Evolutionary conservation across 2,797 vertebrate genomes (phyloP), one percentile per base, ranked within the genome.

Genomic region (Anguilla megastoma): DNA sequence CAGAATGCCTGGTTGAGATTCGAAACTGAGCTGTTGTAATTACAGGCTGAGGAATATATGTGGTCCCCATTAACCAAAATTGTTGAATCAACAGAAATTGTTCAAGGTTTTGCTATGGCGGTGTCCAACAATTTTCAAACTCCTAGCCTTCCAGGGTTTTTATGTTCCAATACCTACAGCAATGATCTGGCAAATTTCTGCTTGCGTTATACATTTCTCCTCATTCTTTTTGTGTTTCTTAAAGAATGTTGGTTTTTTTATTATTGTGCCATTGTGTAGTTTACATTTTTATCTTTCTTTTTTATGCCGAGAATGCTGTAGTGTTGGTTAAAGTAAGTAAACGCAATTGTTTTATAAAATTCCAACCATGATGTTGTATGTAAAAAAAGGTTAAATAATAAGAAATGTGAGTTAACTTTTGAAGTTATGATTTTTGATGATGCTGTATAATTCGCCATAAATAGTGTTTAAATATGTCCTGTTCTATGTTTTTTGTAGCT

Each of bases 1-100:
- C 95, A 95, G 94, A 93, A 94, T 95, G 92, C 90, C 86, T 94
- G 94, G 95, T 94, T 94, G 94, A 96, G 95, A 96, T 96, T 96
- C 96, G 96, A 97, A 97, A 96, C 94, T 95, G 95, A 97, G 96
- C 96, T 97, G 95, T 97, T 96, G 96, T 97, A 97, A 97, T 97
- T 96, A 95, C 94, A 97, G 96, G 95, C 95, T 96, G 91, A 94
- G 95, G 95, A 96, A 96, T 96, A 96, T 95, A 96, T 96, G 96
- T 96, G 96, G 96, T 96, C 95, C 95, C 95, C 95, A 96, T 97
- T 96, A 96, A 96, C 96, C 96, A 95, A 95, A 97, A 96, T 95
- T 95, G 96, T 97, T 96, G 96, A 97, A 96, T 97, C 96, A 96
- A 96, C 96, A 96, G 95, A 97, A 97, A 95, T 93, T 95, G 94